Conservation (phyloP, 1,140 invertebrate species). For the Heliconius melpomene region DNA sequence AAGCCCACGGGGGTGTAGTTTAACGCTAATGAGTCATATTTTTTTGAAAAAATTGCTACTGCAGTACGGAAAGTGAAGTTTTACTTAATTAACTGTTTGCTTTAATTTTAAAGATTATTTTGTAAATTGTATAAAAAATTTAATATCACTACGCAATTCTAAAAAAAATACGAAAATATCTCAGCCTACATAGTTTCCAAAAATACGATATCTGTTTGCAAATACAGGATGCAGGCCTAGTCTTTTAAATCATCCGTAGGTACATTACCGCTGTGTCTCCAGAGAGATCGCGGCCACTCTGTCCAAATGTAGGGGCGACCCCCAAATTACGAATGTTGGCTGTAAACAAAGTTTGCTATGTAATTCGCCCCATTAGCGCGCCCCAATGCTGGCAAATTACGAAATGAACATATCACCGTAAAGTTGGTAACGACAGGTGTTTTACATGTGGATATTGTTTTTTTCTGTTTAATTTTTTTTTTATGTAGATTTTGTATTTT, state of each 20-base stretch:
- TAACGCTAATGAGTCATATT: background rate
- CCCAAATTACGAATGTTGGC: slow-evolving; percentile 29
- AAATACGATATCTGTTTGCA: no score
- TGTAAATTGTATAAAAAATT: no score
- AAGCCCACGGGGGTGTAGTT: background rate
- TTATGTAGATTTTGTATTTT: background rate
- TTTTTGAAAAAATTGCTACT: background rate
- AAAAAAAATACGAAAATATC: no score
- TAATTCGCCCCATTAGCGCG: slow-evolving; percentile 29
- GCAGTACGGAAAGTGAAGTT: background rate
- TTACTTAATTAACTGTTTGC: background rate
- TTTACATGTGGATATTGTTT: background rate
- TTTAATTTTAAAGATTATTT: background rate
- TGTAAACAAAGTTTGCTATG: slow-evolving; percentile 33
- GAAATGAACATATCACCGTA: slow-evolving; percentile 14
- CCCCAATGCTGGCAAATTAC: slow-evolving; percentile 17
- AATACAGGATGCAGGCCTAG: background rate
- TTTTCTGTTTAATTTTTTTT: background rate
- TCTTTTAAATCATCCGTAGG: background rate
- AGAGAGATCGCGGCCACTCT: slow-evolving; percentile 27
- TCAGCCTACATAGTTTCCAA: no score
- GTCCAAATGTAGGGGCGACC: slow-evolving; percentile 27
- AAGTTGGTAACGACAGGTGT: slow-evolving; percentile 8
- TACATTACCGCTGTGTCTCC: slow-evolving; percentile 18
- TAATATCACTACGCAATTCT: no score